Percentiles rank a stretch among this genome's conserved stretches.
phyloP scores from a whole-genome alignment of 2,888 invertebrate species.

The Metellina segmentata region DNA sequence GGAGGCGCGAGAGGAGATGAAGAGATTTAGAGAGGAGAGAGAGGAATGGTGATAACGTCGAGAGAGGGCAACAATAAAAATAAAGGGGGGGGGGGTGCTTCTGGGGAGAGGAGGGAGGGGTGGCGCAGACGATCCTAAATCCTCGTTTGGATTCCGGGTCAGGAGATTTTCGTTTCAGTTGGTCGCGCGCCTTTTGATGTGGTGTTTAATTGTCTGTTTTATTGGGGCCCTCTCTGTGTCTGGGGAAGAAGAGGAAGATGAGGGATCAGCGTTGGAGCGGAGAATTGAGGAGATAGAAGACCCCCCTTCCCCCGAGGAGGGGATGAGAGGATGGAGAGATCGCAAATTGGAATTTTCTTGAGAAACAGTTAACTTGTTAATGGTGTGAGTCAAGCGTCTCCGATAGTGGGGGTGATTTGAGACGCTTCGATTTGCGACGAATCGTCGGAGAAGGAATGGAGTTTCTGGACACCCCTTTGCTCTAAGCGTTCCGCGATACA shows the following conservation, averaged over 20 bases:
- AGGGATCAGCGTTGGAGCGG: slow-evolving; percentile 56
- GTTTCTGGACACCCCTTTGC: no score
- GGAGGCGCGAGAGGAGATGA: slow-evolving; percentile 65
- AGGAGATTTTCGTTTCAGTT: slow-evolving; percentile 70
- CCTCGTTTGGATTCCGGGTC: slow-evolving; percentile 67
- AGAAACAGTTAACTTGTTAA: neutral
- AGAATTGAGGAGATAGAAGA: slow-evolving; percentile 52
- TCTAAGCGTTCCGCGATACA: no score
- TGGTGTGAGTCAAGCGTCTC: neutral
- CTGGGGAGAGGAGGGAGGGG: slow-evolving; percentile 4
- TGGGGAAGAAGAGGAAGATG: slow-evolving; percentile 48
- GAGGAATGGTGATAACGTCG: slow-evolving; percentile 74
- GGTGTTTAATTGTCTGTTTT: slow-evolving; percentile 77
- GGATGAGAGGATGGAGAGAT: slow-evolving; percentile 18
- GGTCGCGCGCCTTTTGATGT: slow-evolving; percentile 74
- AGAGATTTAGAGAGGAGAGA: slow-evolving; percentile 74
- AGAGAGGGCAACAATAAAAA: slow-evolving; percentile 73
- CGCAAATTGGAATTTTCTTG: slow-evolving; percentile 45
- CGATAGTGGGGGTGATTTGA: neutral
- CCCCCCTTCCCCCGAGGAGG: neutral
- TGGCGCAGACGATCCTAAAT: slow-evolving; percentile 25
- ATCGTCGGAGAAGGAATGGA: neutral
- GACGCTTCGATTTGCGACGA: neutral
- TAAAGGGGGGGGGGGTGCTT: slow-evolving; percentile 18
- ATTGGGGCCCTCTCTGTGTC: slow-evolving; percentile 50